Conservation (phyloP, 2,888 invertebrate species). For the Galeruca laticollis region DNA sequence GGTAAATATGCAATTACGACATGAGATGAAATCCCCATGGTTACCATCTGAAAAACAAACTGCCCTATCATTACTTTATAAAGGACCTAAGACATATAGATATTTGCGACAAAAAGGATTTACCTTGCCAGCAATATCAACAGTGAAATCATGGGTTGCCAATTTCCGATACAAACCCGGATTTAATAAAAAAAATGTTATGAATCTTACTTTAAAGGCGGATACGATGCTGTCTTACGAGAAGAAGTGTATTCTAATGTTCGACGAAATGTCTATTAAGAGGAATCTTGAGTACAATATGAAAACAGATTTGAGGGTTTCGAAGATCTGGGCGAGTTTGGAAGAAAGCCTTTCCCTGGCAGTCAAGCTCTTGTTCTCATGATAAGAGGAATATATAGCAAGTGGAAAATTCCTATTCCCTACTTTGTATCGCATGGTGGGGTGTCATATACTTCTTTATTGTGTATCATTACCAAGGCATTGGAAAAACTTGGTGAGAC, state of each 20-base stretch:
- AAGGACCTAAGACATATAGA: too few species aligned
- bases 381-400: neutral
- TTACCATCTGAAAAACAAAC: too few species aligned
- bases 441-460: neutral
- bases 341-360: neutral
- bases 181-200: neutral
- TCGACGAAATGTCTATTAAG: constrained; percentile 9
- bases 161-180: constrained; percentile 8
- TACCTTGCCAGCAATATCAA: neutral
- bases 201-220: neutral
- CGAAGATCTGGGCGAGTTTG: constrained; percentile 7
- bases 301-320: neutral
- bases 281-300: too few species aligned
- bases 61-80: too few species aligned
- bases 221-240: neutral
- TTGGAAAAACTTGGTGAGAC: too few species aligned
- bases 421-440: neutral
- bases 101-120: too few species aligned
- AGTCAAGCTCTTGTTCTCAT: neutral
- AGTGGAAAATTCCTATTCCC: neutral
- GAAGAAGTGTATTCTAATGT: constrained; percentile 8
- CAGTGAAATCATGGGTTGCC: constrained; percentile 5
- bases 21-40: too few species aligned
- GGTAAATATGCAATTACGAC: too few species aligned
- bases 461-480: too few species aligned